phyloP scores from a whole-genome alignment of 2,797 vertebrate species.

The Furcifer pardalis region DNA sequence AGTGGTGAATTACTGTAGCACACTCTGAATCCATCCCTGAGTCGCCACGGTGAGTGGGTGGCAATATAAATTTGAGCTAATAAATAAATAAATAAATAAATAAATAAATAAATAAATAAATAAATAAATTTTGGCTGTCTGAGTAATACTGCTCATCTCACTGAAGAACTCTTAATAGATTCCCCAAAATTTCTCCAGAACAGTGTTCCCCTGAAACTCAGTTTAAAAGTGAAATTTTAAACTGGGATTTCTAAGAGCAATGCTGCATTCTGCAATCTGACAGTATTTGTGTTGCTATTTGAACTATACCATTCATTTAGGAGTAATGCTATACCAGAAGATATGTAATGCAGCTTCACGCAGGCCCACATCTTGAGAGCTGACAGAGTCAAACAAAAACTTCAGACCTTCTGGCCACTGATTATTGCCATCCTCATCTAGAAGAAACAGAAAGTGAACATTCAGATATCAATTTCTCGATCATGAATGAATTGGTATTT shows the following conservation, averaged over 20 bases:
- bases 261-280: not conserved
- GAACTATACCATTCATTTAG: not conserved
- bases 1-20: not conserved
- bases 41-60: no score
- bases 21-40: not conserved
- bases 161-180: not conserved
- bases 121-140: no score
- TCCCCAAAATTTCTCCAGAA: not conserved
- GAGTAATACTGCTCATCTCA: not conserved
- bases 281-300: not conserved
- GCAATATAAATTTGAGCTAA: no score
- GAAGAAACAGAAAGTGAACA: slow-evolving; percentile 42
- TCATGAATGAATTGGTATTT: not conserved
- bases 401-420: slow-evolving; percentile 98
- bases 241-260: not conserved
- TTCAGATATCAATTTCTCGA: not conserved
- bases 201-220: not conserved
- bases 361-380: slow-evolving; percentile 88
- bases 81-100: no score
- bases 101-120: no score
- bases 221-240: not conserved
- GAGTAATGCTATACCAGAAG: slow-evolving; percentile 86
- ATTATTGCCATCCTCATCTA: slow-evolving; percentile 97
- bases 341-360: slow-evolving; percentile 96
- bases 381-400: slow-evolving; percentile 97